Percentiles rank a stretch among this genome's conserved stretches.
phyloP scores from a whole-genome alignment of 2,113 vertebrate genomes.

The Oryzias melastigma region DNA sequence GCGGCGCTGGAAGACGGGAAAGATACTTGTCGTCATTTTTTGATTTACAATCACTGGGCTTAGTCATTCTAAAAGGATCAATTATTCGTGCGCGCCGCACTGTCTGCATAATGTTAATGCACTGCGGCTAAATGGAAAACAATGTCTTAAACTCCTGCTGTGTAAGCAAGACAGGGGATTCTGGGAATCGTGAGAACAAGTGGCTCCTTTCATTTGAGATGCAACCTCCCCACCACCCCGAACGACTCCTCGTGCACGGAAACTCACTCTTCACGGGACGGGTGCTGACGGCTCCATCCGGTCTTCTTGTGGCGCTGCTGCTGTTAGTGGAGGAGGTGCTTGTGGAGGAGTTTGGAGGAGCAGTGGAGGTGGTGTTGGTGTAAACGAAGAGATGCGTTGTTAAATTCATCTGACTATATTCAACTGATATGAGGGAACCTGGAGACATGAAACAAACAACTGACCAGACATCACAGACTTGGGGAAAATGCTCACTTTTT shows the following conservation, averaged over 20 bases:
- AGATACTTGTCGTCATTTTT: slow-evolving; percentile 21
- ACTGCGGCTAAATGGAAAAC: slow-evolving; percentile 25
- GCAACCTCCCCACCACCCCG: not conserved
- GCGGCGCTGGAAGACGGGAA: slow-evolving; percentile 23
- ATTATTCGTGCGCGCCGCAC: slow-evolving; percentile 48
- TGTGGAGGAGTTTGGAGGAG: slow-evolving; percentile 22
- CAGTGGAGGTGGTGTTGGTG: slow-evolving; percentile 18
- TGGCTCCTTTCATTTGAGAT: not conserved
- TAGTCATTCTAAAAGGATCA: slow-evolving; percentile 47
- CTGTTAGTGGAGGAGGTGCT: slow-evolving; percentile 16
- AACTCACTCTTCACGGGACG: slow-evolving; percentile 71
- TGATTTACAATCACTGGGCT: slow-evolving; percentile 17
- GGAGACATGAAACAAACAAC: slow-evolving; percentile 1
- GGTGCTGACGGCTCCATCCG: slow-evolving; percentile 24
- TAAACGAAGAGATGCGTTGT: slow-evolving; percentile 22
- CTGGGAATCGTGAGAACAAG: not conserved
- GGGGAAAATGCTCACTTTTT: too few species aligned
- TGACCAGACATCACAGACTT: not conserved
- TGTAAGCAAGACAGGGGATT: slow-evolving; percentile 8
- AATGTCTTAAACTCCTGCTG: slow-evolving; percentile 6
- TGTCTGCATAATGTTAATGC: slow-evolving; percentile 36
- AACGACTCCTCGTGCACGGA: not conserved
- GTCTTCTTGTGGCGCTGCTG: slow-evolving; percentile 17
- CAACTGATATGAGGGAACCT: slow-evolving; percentile 67
- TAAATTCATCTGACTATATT: slow-evolving; percentile 54